Evolutionary conservation across 2,888 invertebrate genomes (phyloP).

Genomic region (Dynastes tityus): DNA sequence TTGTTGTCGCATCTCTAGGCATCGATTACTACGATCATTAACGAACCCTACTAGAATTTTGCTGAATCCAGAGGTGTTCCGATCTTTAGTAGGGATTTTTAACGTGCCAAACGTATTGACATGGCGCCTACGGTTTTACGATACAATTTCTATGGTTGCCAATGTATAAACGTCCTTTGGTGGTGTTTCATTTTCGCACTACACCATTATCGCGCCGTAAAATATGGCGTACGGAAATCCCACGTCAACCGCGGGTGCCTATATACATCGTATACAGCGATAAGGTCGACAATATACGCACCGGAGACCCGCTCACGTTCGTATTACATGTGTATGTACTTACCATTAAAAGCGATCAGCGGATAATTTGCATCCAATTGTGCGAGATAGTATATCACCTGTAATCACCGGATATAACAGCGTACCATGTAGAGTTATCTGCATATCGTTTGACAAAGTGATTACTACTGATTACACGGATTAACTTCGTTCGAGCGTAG

Average conservation of each 20-base stretch:
- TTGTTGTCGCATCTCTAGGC: too few species aligned
- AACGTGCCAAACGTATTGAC: too few species aligned
- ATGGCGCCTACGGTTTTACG: too few species aligned
- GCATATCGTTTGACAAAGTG: background rate
- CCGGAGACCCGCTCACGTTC: too few species aligned
- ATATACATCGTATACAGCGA: background rate
- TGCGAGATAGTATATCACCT: background rate
- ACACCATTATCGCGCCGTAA: background rate
- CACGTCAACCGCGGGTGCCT: background rate
- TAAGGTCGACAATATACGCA: background rate
- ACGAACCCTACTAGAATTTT: too few species aligned
- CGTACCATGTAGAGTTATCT: background rate
- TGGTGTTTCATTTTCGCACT: background rate
- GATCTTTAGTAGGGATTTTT: too few species aligned
- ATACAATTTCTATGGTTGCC: too few species aligned
- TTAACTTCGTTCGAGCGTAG: too few species aligned
- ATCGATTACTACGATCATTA: too few species aligned
- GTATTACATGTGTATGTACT: background rate
- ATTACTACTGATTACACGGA: background rate
- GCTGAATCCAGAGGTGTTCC: too few species aligned
- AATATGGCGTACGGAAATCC: background rate
- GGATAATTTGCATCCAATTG: conserved; percentile 17
- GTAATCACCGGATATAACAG: conserved; percentile 8
- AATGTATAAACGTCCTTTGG: too few species aligned
- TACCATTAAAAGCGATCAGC: conserved; percentile 5